Conservation (phyloP, 92 coral and sea anemone species). For the Isaurus tuberculatus region DNA sequence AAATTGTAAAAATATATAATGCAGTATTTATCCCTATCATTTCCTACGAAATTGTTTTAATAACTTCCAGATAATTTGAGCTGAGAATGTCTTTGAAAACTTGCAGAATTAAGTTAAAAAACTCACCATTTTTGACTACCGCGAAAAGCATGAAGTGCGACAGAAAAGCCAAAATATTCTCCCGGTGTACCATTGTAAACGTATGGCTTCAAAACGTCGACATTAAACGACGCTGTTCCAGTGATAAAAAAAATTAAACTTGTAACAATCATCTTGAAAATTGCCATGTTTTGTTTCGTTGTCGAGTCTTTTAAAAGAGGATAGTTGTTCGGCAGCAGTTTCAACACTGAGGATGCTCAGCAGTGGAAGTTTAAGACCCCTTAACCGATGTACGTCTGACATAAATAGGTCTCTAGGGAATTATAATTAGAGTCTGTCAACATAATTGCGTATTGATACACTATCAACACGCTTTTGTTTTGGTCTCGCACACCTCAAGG, state of each 20-base stretch:
- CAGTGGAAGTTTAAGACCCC: not conserved
- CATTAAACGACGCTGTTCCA: conserved; percentile 56
- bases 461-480: conserved; percentile 34
- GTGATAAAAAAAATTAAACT: conserved; percentile 9
- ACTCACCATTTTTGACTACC: conserved; percentile 25
- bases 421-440: conserved; percentile 15
- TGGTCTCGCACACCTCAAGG: conserved; percentile 9
- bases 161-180: conserved; percentile 81
- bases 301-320: not conserved
- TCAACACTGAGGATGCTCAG: conserved; percentile 2
- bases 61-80: not conserved
- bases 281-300: conserved; percentile 18
- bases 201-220: conserved; percentile 63
- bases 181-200: conserved; percentile 62
- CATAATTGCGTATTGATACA: conserved; percentile 11
- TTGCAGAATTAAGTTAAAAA: not conserved
- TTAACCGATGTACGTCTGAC: not conserved
- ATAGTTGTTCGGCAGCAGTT: not conserved
- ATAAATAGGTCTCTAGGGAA: conserved; percentile 29
- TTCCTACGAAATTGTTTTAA: not conserved
- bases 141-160: conserved; percentile 54
- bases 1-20: no score
- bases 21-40: no score
- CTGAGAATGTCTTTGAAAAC: not conserved
- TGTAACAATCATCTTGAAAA: conserved; percentile 7